phyloP scores from a whole-genome alignment of 2,113 vertebrate genomes.

The Chrysochloris asiatica region DNA sequence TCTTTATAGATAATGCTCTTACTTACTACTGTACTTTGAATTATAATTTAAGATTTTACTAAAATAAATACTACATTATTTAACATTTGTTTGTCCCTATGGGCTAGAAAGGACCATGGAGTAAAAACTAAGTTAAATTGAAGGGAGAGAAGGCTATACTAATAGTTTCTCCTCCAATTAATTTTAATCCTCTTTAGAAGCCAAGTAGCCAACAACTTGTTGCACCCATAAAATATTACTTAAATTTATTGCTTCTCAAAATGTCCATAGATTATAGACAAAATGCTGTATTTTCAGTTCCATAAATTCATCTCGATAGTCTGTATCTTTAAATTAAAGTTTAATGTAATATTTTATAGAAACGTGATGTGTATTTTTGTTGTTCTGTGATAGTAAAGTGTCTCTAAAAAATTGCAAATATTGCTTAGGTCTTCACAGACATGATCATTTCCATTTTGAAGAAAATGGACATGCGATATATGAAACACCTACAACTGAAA shows the following conservation, averaged over 20 bases:
- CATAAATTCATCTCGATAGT: background rate
- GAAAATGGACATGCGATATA: background rate
- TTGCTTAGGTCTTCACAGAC: accelerated
- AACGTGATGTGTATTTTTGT: background rate
- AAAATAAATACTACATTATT: background rate
- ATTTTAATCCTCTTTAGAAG: background rate
- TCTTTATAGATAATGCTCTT: background rate
- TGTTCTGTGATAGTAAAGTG: background rate
- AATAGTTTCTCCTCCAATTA: background rate
- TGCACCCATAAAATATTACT: background rate
- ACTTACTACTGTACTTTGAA: background rate
- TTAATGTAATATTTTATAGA: background rate
- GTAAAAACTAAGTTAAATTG: background rate
- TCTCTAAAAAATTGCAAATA: background rate
- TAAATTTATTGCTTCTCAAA: background rate
- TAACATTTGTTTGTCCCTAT: background rate
- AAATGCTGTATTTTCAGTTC: background rate
- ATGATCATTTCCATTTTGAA: background rate
- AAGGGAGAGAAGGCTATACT: background rate
- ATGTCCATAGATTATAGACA: background rate
- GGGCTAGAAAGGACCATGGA: background rate
- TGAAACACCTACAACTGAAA: background rate
- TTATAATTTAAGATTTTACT: background rate
- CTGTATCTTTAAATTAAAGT: background rate
- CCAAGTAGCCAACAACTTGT: background rate